These are phyloP conservation scores for Sinopyrophorus schimmeli DNA, from an alignment of 2,888 invertebrate species.

Conservation along the genomic window DNA sequence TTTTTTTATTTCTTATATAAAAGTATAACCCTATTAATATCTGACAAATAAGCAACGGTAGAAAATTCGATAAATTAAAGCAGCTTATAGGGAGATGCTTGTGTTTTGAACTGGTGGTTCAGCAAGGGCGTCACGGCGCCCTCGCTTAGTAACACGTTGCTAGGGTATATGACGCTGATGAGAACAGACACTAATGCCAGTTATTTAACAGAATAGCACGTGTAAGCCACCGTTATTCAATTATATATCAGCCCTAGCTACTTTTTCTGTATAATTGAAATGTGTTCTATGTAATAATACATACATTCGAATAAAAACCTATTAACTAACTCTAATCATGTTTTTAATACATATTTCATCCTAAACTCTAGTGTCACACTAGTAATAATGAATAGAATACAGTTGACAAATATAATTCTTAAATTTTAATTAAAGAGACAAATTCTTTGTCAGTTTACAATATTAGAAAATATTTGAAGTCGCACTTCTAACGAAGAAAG, in stretches of 20 bases:
- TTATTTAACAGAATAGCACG: slow-evolving; percentile 41
- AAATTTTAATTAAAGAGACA: not conserved
- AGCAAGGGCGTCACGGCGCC: slow-evolving; percentile 29
- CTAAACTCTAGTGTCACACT: too few species aligned
- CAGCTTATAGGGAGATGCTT: slow-evolving; percentile 16
- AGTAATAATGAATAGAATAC: too few species aligned
- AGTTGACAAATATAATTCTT: too few species aligned
- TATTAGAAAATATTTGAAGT: not conserved
- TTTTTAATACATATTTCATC: too few species aligned
- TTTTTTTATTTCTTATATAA: too few species aligned
- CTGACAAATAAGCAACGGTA: too few species aligned
- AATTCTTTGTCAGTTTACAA: not conserved
- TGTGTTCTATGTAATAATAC: slow-evolving; percentile 13
- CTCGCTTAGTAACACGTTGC: slow-evolving; percentile 34
- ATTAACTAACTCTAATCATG: slow-evolving; percentile 18
- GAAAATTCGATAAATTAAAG: slow-evolving; percentile 21
- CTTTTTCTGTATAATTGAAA: slow-evolving; percentile 26
- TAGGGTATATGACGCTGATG: slow-evolving; percentile 39
- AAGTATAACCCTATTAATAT: too few species aligned
- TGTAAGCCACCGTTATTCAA: slow-evolving; percentile 34
- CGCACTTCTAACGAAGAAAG: not conserved
- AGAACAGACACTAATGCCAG: slow-evolving; percentile 40
- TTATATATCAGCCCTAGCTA: slow-evolving; percentile 22
- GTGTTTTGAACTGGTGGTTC: slow-evolving; percentile 19
- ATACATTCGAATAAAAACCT: slow-evolving; percentile 5